These are phyloP conservation scores for Merops nubicus DNA, from an alignment of 2,113 vertebrate genomes.

Conservation along the genomic window DNA sequence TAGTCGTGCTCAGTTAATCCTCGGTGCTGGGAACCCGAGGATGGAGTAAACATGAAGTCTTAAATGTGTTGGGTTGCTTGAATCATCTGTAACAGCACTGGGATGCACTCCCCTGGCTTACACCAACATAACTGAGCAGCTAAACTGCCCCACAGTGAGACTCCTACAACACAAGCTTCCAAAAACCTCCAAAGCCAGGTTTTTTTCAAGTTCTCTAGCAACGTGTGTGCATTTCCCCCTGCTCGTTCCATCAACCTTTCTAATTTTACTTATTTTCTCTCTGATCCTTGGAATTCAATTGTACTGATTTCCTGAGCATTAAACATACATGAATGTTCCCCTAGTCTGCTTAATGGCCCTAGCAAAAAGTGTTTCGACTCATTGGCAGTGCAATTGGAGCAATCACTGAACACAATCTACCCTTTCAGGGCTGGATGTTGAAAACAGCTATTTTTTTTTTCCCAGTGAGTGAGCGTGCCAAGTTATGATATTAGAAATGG, in stretches of 20 bases:
- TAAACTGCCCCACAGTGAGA: neutral
- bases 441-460: neutral
- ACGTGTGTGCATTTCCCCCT: neutral
- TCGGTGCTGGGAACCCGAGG: neutral
- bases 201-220: neutral
- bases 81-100: neutral
- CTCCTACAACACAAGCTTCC: neutral
- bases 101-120: neutral
- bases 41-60: neutral
- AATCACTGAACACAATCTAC: constrained; percentile 19
- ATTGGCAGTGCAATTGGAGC: constrained; percentile 36
- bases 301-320: constrained; percentile 39
- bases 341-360: constrained; percentile 46
- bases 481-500: constrained; percentile 21
- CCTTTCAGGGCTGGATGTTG: neutral
- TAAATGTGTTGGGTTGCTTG: neutral
- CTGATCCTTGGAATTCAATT: constrained; percentile 53
- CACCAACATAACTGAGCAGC: neutral
- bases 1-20: neutral
- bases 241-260: neutral
- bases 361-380: constrained; percentile 9
- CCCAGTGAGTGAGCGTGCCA: neutral
- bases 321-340: constrained; percentile 38
- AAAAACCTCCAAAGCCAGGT: neutral
- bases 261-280: constrained; percentile 34